A percentile compares a stretch with the other conserved stretches of the same genome.
Evolutionary conservation across 2,113 vertebrate species (phyloP).

Genomic region (Hydrochoerus hydrochaeris): DNA sequence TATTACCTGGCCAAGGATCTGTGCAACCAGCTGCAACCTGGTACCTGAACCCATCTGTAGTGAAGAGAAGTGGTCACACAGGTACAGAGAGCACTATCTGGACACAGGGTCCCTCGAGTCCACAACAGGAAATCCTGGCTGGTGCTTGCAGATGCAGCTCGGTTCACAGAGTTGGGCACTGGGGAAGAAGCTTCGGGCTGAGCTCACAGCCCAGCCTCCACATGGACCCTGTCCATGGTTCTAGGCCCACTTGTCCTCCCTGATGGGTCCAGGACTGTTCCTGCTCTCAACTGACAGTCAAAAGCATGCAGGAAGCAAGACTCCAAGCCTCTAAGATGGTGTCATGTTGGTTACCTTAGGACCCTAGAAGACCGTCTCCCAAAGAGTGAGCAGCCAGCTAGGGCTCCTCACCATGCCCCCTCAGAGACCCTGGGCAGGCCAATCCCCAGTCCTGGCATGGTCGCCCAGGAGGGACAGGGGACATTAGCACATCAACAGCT

Average conservation of each 20-base stretch:
- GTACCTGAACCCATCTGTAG: too few relatives aligned
- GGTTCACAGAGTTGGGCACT: background rate
- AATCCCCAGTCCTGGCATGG: background rate
- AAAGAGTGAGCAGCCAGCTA: background rate
- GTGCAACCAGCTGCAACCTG: background rate
- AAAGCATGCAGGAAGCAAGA: background rate
- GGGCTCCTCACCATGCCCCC: background rate
- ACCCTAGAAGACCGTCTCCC: background rate
- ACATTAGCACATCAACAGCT: background rate
- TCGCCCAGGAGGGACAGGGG: background rate
- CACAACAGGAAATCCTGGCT: background rate
- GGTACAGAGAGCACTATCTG: background rate
- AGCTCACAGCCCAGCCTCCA: background rate
- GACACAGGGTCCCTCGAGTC: background rate
- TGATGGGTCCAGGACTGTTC: background rate
- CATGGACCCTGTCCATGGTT: background rate
- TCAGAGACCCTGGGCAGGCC: background rate
- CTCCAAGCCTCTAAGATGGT: background rate
- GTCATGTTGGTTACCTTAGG: too few relatives aligned
- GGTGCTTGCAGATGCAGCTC: background rate
- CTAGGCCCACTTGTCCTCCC: background rate
- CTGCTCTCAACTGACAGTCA: background rate
- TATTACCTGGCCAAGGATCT: background rate
- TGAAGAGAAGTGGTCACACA: background rate
- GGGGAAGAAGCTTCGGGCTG: background rate